These are phyloP conservation scores for Gryllus bimaculatus DNA, from an alignment of 1,140 invertebrate species.

Conservation along the genomic window DNA sequence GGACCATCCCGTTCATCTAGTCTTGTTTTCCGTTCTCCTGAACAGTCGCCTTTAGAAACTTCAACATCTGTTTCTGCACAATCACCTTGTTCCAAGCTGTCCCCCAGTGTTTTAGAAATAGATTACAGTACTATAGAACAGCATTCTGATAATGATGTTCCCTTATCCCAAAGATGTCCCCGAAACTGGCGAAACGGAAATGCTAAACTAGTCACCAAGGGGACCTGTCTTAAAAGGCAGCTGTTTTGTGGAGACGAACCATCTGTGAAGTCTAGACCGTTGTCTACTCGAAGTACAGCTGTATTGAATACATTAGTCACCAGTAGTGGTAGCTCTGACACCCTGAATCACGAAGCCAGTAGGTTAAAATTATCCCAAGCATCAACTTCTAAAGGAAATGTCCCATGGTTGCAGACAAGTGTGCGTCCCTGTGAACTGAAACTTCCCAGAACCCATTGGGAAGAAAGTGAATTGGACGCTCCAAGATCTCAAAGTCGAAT, in stretches of 20 bases:
- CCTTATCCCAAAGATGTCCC: not conserved
- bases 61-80: not conserved
- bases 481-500: too few species aligned
- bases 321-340: slow-evolving; percentile 17
- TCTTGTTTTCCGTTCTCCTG: not conserved
- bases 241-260: not conserved
- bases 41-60: not conserved
- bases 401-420: not conserved
- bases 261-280: not conserved
- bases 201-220: not conserved
- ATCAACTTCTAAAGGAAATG: not conserved
- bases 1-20: not conserved
- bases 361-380: not conserved
- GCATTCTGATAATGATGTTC: not conserved
- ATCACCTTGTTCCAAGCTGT: slow-evolving; percentile 22
- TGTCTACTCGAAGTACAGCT: not conserved
- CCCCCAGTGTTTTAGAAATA: slow-evolving; percentile 30
- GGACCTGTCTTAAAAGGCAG: not conserved
- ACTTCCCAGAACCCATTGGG: slow-evolving; percentile 9
- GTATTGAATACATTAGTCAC: slow-evolving; percentile 3
- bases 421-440: slow-evolving; percentile 16
- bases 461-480: not conserved
- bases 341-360: slow-evolving; percentile 16
- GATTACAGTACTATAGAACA: slow-evolving; percentile 21
- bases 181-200: not conserved